These are phyloP conservation scores for Drosophila subsilvestris DNA, from an alignment of 2,888 invertebrate species.

Conservation along the genomic window DNA sequence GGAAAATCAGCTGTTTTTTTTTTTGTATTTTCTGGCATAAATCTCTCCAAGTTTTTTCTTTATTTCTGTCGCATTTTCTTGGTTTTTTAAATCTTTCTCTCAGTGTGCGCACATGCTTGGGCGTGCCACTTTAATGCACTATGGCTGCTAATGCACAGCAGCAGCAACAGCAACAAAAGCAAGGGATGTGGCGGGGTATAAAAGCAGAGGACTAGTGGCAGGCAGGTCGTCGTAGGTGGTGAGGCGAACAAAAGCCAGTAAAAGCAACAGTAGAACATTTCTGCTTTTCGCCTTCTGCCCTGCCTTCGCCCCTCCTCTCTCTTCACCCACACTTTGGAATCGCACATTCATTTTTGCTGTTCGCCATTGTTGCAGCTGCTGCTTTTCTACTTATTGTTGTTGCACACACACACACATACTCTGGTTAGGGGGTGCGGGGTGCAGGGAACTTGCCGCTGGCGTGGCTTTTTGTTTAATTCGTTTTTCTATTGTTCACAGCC, in stretches of 20 bases:
- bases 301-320: conserved; percentile 1
- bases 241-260: conserved; percentile 69
- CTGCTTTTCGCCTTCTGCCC: neutral
- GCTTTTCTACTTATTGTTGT: conserved; percentile 57
- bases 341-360: conserved; percentile 56
- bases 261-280: conserved; percentile 61
- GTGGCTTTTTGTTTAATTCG: conserved; percentile 78
- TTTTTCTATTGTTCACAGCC: conserved; percentile 74
- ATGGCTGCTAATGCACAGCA: conserved; percentile 58
- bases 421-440: neutral
- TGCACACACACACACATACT: conserved; percentile 24
- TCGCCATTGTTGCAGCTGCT: conserved; percentile 72
- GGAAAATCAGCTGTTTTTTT: too few species aligned
- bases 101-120: conserved; percentile 22
- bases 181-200: neutral
- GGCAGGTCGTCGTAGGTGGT: conserved; percentile 10
- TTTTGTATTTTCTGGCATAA: too few species aligned
- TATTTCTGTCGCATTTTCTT: neutral
- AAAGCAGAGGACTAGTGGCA: neutral
- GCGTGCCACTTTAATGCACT: conserved; percentile 70
- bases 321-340: conserved; percentile 14
- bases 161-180: conserved; percentile 37
- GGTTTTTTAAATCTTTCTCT: neutral
- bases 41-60: neutral
- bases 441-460: conserved; percentile 12